Base-by-base conservation (phyloP, 2,797 vertebrate genomes). In the Pseudotriccus pelzelni region DNA sequence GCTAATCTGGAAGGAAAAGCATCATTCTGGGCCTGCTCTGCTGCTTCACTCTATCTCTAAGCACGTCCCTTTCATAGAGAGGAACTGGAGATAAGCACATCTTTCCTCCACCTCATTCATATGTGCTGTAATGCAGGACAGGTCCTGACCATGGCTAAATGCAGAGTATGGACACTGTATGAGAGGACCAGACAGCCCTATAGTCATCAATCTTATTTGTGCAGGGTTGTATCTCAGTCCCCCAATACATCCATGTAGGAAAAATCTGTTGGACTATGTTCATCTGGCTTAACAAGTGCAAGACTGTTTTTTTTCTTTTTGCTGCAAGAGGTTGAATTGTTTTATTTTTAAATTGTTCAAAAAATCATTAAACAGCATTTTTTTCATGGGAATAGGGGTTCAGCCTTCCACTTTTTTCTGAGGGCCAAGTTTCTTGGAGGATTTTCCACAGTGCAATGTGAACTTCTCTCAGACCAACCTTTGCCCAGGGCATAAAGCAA, bases 221-320 rank as follows among this genome's bases (percentile, higher is more conserved):
- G 9, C 0, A 1, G 39, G 13, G 20, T 39, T 64, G 52, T 16
- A 6, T 21, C 34, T 84, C 44, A n/a, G 7, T 10, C 5, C 16
- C 15, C 16, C 37, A 44, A 2, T 1, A 44, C 6, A 10, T 64
- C 18, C 46, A 10, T 7, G 27, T 14, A 23, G 55, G 17, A 66
- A 73, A 75, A 58, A 23, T 12, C 70, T 62, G 1, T 62, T 22
- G 11, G 27, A 23, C 34, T 39, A 0, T 7, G 10, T 23, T 27
- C 20, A 41, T 30, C 43, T 50, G 37, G 3, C 19, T 46, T 28
- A 53, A 22, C 16, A n/a, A 66, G 25, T 46, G 27, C 2, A 32
- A 4, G 64, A 50, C 27, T 49, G 22, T 2, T 75, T 78, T 78
- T 78, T 43, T 49, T n/a, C n/a, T 7, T 56, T 87, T 58, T 28